phyloP scores from a whole-genome alignment of 2,888 invertebrate genomes.

The Cenopis cana region DNA sequence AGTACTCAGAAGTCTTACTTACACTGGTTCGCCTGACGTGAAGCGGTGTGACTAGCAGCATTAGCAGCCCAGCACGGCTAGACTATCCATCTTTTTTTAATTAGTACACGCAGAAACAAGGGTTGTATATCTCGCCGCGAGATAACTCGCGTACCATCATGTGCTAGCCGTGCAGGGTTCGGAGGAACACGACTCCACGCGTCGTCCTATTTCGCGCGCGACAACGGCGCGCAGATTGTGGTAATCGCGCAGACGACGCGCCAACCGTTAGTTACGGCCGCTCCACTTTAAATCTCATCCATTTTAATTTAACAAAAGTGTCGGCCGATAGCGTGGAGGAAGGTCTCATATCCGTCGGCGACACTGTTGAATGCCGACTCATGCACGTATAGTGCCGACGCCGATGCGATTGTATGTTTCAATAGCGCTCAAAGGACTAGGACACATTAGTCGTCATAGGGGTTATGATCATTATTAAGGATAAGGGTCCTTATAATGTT shows the following conservation, averaged over 20 bases:
- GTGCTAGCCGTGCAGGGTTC: no score
- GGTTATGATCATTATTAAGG: no score
- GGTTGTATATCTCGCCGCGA: no score
- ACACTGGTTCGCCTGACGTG: no score
- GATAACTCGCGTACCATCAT: no score
- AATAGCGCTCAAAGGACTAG: neutral
- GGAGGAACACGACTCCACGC: conserved; percentile 66
- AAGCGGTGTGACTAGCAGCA: no score
- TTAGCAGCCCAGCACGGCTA: no score
- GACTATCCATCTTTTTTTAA: no score
- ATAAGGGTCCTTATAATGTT: no score
- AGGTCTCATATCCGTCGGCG: conserved; percentile 80
- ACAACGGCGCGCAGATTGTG: conserved; percentile 58
- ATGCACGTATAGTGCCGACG: neutral
- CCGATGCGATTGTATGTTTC: conserved; percentile 34
- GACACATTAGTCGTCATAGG: neutral
- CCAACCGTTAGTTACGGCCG: conserved; percentile 81
- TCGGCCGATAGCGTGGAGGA: conserved; percentile 82
- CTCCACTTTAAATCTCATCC: conserved; percentile 84
- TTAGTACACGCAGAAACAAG: no score
- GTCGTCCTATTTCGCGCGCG: conserved; percentile 68
- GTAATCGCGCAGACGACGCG: conserved; percentile 72
- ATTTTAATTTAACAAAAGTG: conserved; percentile 85
- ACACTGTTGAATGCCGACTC: conserved; percentile 55
- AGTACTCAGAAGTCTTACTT: no score